phyloP scores from a whole-genome alignment of 2,888 invertebrate genomes.

The Yponomeuta cagnagella region DNA sequence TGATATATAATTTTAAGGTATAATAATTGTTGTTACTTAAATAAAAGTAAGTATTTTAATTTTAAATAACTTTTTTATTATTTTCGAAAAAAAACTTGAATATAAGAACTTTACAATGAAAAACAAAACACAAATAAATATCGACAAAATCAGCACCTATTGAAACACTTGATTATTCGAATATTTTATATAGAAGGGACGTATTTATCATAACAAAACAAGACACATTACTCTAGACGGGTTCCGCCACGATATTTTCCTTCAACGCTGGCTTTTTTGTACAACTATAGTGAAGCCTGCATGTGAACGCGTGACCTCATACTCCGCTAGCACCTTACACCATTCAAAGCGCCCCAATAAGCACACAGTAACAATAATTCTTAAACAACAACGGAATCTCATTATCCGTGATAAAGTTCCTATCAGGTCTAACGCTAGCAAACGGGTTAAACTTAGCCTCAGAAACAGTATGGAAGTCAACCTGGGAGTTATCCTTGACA shows the following conservation, averaged over 20 bases:
- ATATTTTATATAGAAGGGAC: neutral
- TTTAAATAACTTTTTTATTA: neutral
- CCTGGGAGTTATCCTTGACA: conserved; percentile 67
- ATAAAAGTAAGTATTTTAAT: neutral
- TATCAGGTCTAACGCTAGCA: conserved; percentile 81
- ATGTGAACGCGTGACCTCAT: neutral
- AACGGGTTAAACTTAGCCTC: conserved; percentile 78
- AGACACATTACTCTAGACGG: neutral
- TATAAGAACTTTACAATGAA: neutral
- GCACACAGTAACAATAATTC: conserved; percentile 78
- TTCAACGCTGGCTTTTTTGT: too few relatives aligned
- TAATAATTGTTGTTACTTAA: neutral
- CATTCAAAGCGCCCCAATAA: conserved; percentile 43
- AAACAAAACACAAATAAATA: neutral
- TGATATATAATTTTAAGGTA: neutral
- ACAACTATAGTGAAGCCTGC: neutral
- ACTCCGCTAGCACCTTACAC: too few relatives aligned
- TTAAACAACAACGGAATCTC: conserved; percentile 82
- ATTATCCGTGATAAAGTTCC: conserved; percentile 85
- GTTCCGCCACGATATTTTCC: neutral
- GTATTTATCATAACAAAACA: neutral
- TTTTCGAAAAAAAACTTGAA: neutral
- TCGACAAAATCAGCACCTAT: neutral
- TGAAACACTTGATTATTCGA: neutral
- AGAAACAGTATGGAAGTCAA: conserved; percentile 64